Conservation (phyloP, 2,888 invertebrate species). For the Pheosia tremula region DNA sequence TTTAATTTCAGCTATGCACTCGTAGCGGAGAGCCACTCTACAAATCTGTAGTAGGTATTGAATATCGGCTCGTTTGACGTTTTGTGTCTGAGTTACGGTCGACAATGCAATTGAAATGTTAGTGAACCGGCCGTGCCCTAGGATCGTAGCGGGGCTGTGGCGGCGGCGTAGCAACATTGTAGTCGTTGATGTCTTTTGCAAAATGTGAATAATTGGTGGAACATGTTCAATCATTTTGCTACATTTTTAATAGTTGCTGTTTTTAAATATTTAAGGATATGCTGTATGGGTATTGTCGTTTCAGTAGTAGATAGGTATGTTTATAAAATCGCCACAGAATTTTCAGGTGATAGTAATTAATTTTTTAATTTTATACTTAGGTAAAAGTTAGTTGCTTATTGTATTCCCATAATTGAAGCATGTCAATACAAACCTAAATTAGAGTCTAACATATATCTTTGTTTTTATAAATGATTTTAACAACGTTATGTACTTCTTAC, state of each 20-base stretch:
- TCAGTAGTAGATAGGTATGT: too few species aligned
- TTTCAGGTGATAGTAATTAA: too few species aligned
- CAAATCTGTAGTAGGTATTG: slow-evolving; percentile 12
- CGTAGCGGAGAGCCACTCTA: slow-evolving; percentile 1
- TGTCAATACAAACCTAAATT: too few species aligned
- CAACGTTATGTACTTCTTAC: too few species aligned
- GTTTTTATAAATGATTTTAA: too few species aligned
- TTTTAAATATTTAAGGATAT: too few species aligned
- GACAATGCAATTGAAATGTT: slow-evolving; percentile 33
- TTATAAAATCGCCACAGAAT: too few species aligned
- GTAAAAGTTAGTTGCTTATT: too few species aligned
- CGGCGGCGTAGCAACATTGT: slow-evolving; percentile 28
- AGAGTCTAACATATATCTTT: too few species aligned
- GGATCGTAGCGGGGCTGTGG: slow-evolving; percentile 35
- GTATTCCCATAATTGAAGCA: too few species aligned
- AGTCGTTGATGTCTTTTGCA: slow-evolving; percentile 57
- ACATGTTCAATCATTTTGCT: background rate
- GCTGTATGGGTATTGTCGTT: too few species aligned
- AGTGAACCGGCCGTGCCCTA: slow-evolving; percentile 23
- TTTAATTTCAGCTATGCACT: slow-evolving; percentile 2
- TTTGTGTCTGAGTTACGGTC: slow-evolving; percentile 20
- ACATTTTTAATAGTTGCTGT: background rate
- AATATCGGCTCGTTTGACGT: slow-evolving; percentile 26
- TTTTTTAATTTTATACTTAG: too few species aligned
- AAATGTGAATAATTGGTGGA: slow-evolving; percentile 33